Base-by-base conservation (phyloP, 2,888 invertebrate species). In the Tetropium fuscum region DNA sequence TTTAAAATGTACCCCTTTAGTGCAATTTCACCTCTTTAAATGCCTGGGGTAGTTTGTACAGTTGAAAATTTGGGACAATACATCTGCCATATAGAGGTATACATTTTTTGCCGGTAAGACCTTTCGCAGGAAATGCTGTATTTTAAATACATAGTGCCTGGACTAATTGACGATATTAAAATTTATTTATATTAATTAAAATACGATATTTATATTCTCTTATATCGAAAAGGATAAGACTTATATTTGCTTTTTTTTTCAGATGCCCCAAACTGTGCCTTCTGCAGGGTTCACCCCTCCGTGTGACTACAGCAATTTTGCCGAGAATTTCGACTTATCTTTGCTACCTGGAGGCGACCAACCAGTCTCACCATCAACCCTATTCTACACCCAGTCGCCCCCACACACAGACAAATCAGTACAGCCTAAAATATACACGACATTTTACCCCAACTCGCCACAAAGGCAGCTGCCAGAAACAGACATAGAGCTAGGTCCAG, bases 191-290 rank as follows among this genome's bases (percentile, higher is more conserved):
- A n/a, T n/a, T n/a, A n/a, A n/a, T n/a, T n/a, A n/a, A n/a, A n/a
- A n/a, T n/a, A n/a, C n/a, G n/a, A n/a, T n/a, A n/a, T n/a, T n/a
- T n/a, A n/a, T n/a, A n/a, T n/a, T n/a, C n/a, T n/a, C n/a, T n/a
- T n/a, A n/a, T n/a, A n/a, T n/a, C n/a, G n/a, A n/a, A n/a, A n/a
- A n/a, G n/a, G n/a, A n/a, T n/a, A n/a, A n/a, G n/a, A n/a, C n/a
- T n/a, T n/a, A n/a, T n/a, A n/a, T n/a, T n/a, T n/a, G n/a, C 43
- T 10, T 53, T 68, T 72, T 69, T 66, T 85, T 83, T 7, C 88
- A 92, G 92, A 92, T 92, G 91, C 90, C 92, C 82, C 92, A 92
- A 84, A 91, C 89, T 76, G 92, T 92, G 74, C 92, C 92, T 58
- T 87, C 90, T 73, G 90, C 90, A 75, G 90, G 90, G 81, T 89